These are phyloP conservation scores for Dendropsophus ebraccatus DNA, from an alignment of 2,113 vertebrate species.

Conservation along the genomic window DNA sequence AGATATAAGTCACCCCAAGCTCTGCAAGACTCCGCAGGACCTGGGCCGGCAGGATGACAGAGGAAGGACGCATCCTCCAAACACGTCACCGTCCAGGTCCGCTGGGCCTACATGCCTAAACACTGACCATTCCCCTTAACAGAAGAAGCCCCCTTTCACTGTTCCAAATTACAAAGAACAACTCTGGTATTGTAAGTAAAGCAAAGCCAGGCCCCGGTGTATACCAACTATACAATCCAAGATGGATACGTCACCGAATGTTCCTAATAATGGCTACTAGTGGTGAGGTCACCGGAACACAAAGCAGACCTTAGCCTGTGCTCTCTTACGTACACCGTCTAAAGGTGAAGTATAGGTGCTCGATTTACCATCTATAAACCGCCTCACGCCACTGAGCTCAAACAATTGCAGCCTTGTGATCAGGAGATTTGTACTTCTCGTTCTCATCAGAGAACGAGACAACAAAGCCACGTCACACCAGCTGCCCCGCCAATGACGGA, in stretches of 20 bases:
- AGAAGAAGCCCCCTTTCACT: neutral
- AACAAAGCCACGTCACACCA: too few species aligned
- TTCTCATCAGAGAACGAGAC: too few species aligned
- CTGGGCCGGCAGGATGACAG: neutral
- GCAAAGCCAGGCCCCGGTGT: neutral
- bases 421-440: neutral
- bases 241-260: neutral
- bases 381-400: neutral
- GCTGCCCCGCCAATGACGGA: too few species aligned
- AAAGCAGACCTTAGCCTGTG: neutral
- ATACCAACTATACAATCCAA: neutral
- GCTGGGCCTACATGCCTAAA: neutral
- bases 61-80: neutral
- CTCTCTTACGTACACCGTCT: neutral
- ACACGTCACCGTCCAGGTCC: neutral
- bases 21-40: neutral
- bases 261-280: neutral
- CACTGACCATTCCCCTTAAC: neutral
- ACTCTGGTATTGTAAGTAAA: neutral
- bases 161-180: conserved; percentile 24
- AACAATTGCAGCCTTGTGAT: neutral
- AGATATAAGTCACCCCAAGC: neutral
- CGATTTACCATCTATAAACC: neutral
- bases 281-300: neutral
- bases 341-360: conserved; percentile 20